A percentile compares a stretch with the other conserved stretches of the same genome.
These are phyloP conservation scores for Allygus modestus DNA, from an alignment of 2,888 invertebrate genomes.

Conservation along the genomic window DNA sequence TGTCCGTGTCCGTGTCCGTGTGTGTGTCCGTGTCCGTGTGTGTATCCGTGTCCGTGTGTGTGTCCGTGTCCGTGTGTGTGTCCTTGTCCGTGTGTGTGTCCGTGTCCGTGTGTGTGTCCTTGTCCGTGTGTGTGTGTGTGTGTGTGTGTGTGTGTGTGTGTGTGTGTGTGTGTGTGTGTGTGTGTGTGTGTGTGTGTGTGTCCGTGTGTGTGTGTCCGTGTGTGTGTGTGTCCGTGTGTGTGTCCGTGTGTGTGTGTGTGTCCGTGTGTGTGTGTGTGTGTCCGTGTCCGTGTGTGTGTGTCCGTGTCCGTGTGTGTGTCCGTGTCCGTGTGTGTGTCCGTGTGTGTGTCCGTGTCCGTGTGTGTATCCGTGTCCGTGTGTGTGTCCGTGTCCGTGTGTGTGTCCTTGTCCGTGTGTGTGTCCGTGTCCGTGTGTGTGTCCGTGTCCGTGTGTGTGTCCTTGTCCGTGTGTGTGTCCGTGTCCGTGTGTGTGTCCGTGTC, in stretches of 20 bases:
- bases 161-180: too few relatives aligned
- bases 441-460: neutral
- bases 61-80: too few relatives aligned
- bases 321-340: slow-evolving; percentile 6
- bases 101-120: too few relatives aligned
- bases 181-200: too few relatives aligned
- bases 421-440: neutral
- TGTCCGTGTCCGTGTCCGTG: neutral
- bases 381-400: neutral
- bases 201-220: too few relatives aligned
- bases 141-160: neutral
- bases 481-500: too few relatives aligned
- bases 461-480: neutral
- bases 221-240: too few relatives aligned
- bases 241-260: too few relatives aligned
- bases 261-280: too few relatives aligned
- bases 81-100: too few relatives aligned
- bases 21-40: slow-evolving; percentile 13
- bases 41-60: too few relatives aligned
- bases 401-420: neutral
- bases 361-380: neutral
- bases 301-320: slow-evolving; percentile 3
- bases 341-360: neutral
- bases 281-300: slow-evolving; percentile 34
- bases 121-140: too few relatives aligned